A percentile compares a stretch with the other conserved stretches of the same genome.
These are phyloP conservation scores for Eremophila alpestris DNA, from an alignment of 2,797 vertebrate genomes.

Conservation along the genomic window DNA sequence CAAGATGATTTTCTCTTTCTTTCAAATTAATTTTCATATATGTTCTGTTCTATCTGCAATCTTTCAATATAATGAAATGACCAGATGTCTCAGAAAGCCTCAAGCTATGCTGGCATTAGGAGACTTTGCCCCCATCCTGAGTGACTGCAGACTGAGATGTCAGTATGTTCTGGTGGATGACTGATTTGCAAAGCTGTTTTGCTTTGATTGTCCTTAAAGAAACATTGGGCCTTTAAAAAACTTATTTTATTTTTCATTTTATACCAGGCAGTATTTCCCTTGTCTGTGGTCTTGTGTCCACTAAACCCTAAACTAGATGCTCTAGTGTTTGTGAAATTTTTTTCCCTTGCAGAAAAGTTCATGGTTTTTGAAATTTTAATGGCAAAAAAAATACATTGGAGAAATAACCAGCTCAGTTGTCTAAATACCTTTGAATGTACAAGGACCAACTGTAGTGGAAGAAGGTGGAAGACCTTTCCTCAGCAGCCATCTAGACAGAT, in stretches of 20 bases:
- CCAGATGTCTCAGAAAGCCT: slow-evolving; percentile 69
- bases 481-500: neutral
- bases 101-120: slow-evolving; percentile 48
- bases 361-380: neutral
- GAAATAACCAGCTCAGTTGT: neutral
- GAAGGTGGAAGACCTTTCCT: neutral
- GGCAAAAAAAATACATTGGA: neutral
- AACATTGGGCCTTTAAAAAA: neutral
- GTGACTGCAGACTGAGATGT: slow-evolving; percentile 39
- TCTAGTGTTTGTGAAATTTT: neutral
- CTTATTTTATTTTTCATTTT: neutral
- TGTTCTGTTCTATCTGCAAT: slow-evolving; percentile 28
- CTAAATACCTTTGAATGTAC: neutral
- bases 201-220: slow-evolving; percentile 33
- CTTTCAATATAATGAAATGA: slow-evolving; percentile 54
- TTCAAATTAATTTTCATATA: slow-evolving; percentile 63
- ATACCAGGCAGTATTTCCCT: neutral
- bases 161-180: slow-evolving; percentile 56
- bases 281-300: neutral
- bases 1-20: neutral
- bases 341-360: neutral
- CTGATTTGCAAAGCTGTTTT: slow-evolving; percentile 62
- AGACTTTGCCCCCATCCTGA: slow-evolving; percentile 41
- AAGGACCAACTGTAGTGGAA: neutral
- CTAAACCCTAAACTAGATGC: neutral